Evolutionary conservation across 1,140 invertebrate genomes (phyloP).

Genomic region (Drosophila rufa): DNA sequence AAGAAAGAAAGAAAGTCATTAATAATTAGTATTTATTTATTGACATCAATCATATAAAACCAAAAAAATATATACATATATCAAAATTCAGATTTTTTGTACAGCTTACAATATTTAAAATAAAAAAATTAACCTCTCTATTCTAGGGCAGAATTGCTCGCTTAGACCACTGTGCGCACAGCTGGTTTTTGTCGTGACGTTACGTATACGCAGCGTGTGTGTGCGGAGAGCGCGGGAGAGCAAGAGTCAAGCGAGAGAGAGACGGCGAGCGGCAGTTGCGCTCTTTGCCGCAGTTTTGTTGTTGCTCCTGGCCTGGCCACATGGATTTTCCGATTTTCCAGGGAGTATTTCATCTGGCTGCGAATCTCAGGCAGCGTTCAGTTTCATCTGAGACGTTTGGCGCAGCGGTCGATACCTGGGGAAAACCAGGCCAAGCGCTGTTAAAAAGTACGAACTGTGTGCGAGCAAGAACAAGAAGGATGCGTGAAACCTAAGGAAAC

Average conservation of each 20-base stretch:
- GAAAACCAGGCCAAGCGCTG: slow-evolving; percentile 43
- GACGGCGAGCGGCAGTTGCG: slow-evolving; percentile 46
- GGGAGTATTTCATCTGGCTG: slow-evolving; percentile 82
- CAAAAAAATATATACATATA: too few species aligned
- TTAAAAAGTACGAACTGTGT: slow-evolving; percentile 34
- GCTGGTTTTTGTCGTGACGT: slow-evolving; percentile 41
- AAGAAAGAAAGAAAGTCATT: background rate
- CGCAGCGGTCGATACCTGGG: slow-evolving; percentile 74
- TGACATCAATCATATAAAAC: too few species aligned
- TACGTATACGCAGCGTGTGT: slow-evolving; percentile 64
- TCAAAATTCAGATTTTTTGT: too few species aligned
- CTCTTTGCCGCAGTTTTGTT: slow-evolving; percentile 76
- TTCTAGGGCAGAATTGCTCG: too few species aligned
- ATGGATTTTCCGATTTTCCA: slow-evolving; percentile 66
- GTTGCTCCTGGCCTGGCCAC: slow-evolving; percentile 65
- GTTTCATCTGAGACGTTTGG: slow-evolving; percentile 84
- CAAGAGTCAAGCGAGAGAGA: slow-evolving; percentile 13
- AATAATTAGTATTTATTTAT: too few species aligned
- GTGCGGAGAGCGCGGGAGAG: slow-evolving; percentile 24
- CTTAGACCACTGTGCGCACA: slow-evolving; percentile 36
- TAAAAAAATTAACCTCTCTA: too few species aligned
- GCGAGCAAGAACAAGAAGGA: slow-evolving; percentile 19
- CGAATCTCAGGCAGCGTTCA: slow-evolving; percentile 74
- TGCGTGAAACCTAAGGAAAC: slow-evolving; percentile 13
- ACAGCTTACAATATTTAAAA: too few species aligned